phyloP scores from a whole-genome alignment of 2,113 vertebrate genomes.

The Eptatretus burgeri region DNA sequence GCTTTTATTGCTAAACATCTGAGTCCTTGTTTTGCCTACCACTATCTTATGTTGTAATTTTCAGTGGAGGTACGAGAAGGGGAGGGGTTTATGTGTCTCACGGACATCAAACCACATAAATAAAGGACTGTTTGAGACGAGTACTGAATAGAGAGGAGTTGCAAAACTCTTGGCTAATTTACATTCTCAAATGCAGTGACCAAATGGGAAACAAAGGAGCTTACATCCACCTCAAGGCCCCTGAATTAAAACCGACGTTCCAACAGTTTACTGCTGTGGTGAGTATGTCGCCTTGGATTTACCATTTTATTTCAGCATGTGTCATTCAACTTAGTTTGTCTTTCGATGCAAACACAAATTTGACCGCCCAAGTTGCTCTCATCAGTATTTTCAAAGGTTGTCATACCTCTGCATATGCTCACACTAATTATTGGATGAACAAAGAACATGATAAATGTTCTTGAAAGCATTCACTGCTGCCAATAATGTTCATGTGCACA shows the following conservation, averaged over 20 bases:
- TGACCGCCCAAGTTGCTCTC: fast-evolving
- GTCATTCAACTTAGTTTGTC: fast-evolving
- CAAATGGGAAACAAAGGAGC: constrained; percentile 91
- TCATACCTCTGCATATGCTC: no score
- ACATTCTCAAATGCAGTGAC: constrained; percentile 23
- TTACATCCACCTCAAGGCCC: constrained; percentile 69
- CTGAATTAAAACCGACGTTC: constrained; percentile 59
- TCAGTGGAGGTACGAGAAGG: background rate
- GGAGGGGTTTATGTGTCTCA: background rate
- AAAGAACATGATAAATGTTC: no score
- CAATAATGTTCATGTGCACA: no score
- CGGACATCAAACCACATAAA: background rate
- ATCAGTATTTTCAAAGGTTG: background rate
- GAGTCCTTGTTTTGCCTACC: background rate
- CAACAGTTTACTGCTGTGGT: constrained; percentile 95
- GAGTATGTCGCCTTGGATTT: constrained; percentile 14
- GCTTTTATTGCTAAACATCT: background rate
- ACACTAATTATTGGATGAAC: background rate
- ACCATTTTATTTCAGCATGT: no score
- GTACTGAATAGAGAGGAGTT: background rate
- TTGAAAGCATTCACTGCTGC: background rate
- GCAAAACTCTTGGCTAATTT: background rate
- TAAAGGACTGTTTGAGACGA: background rate
- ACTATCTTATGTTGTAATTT: background rate
- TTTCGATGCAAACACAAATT: fast-evolving